These are phyloP conservation scores for Adelosebastes latens DNA, from an alignment of 2,797 vertebrate species.

Conservation along the genomic window DNA sequence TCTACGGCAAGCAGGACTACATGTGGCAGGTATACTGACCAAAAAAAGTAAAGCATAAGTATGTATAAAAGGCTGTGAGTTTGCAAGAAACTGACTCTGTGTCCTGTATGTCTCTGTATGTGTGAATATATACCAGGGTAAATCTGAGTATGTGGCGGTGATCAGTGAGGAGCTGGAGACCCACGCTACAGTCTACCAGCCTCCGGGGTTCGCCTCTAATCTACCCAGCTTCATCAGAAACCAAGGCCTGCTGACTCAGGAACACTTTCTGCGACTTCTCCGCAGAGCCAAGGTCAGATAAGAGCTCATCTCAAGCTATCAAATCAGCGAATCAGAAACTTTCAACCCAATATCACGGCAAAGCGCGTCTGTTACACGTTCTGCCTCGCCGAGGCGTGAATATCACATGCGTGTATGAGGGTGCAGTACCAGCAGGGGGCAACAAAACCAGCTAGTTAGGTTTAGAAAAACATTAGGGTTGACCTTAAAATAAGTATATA, in stretches of 20 bases:
- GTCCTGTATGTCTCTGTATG: not conserved
- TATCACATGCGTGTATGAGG: no score
- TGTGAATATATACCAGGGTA: slow-evolving; percentile 60
- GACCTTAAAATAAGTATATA: no score
- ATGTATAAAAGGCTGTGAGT: no score
- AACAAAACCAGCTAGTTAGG: no score
- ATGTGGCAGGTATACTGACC: slow-evolving; percentile 78
- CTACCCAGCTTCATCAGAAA: slow-evolving; percentile 75
- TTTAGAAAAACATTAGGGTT: no score
- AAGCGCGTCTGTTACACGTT: rapidly evolving
- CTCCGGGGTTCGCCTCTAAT: slow-evolving; percentile 47
- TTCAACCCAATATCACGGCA: not conserved
- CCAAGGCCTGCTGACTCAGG: slow-evolving; percentile 79
- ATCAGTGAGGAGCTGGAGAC: slow-evolving; percentile 75
- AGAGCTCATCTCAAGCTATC: not conserved
- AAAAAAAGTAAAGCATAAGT: not conserved
- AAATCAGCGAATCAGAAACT: not conserved
- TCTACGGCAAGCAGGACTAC: slow-evolving; percentile 83
- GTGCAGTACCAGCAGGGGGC: no score
- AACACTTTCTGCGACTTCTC: slow-evolving; percentile 73
- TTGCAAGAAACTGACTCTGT: not conserved
- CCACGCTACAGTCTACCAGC: slow-evolving; percentile 79
- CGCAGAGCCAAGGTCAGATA: slow-evolving; percentile 74
- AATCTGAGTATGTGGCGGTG: slow-evolving; percentile 71
- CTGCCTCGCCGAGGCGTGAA: no score